Base-by-base conservation (phyloP, 1,140 invertebrate species). In the Telenomus remus region DNA sequence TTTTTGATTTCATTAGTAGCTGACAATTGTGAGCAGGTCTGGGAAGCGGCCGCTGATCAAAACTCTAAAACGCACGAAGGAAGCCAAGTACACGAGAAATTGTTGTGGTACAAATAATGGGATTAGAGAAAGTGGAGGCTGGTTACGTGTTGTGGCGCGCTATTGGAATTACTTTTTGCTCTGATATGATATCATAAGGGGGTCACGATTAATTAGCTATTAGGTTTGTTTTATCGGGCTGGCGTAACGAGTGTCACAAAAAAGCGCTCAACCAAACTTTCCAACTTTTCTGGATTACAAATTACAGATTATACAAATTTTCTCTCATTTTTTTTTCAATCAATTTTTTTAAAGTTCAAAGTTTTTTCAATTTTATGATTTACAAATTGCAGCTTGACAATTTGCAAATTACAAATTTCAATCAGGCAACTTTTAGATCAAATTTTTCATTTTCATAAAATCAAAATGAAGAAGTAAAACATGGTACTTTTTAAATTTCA, bases 131-230 rank as follows among this genome's bases (percentile, higher is more conserved):
- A 75, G 71, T 63, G 47, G 64, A 75, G 53, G 63, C 46, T 59
- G 68, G 19, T 75, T 75, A 75, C 71, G 71, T 27, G 19, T 27
- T 27, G 19, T 75, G 68, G 71, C 64, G 15, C 16, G n/a, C 47
- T 49, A 65, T 74, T 61, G 66, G 71, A 61, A 60, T 68, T 61
- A 74, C 51, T 74, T 74, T 74, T 74, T 74, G 71, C 61, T 61
- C 61, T 68, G 71, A 74, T 74, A 68, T 74, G 71, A 74, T 74
- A 74, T 74, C 71, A 68, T 68, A 68, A 68, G 68, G 56, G 10
- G 57, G 56, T 68, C 63, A 74, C 63, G 71, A 74, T 74, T 74
- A 74, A 68, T 51, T 63, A 63, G 56, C 43, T 27, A 66, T 63
- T 68, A 57, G 61, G 57, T 63, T 68, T 73, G 56, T 73, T 65